phyloP scores from a whole-genome alignment of 30 jellyfish, hydroid and myxozoan species.

The Aurelia sp. region DNA sequence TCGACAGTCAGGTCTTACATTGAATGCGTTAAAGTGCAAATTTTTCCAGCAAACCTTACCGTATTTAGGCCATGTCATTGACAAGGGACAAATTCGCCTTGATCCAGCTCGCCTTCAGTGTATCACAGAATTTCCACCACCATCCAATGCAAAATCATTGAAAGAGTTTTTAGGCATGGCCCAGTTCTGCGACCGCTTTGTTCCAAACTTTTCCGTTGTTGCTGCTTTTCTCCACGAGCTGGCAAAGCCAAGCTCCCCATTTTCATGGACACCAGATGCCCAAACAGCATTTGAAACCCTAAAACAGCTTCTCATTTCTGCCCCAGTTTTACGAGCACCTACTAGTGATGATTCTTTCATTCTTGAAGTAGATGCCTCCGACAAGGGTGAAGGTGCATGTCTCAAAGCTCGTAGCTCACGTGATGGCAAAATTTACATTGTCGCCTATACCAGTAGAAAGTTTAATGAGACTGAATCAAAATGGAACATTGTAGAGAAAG shows the following conservation, averaged over 20 bases:
- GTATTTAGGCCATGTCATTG: conserved; percentile 41
- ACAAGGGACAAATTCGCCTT: conserved; percentile 28
- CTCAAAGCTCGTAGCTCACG: conserved; percentile 34
- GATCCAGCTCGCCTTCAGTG: conserved; percentile 38
- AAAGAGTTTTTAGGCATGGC: conserved; percentile 36
- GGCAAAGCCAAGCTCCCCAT: conserved; percentile 15
- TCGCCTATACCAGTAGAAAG: conserved; percentile 10
- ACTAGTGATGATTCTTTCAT: conserved; percentile 32
- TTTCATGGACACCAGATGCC: conserved; percentile 20
- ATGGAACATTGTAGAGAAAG: not conserved
- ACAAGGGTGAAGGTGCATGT: conserved; percentile 34
- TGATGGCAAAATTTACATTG: conserved; percentile 22
- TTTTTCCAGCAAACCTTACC: conserved; percentile 29
- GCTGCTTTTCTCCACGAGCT: conserved; percentile 34
- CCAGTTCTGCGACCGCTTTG: not conserved
- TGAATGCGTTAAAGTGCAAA: conserved; percentile 46
- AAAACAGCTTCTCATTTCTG: conserved; percentile 6
- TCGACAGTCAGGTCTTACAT: conserved; percentile 17
- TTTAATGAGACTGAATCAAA: conserved; percentile 7
- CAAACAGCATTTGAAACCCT: conserved; percentile 16
- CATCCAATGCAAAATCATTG: not conserved
- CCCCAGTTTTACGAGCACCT: conserved; percentile 56
- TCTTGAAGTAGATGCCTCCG: conserved; percentile 31
- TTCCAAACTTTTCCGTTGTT: conserved; percentile 12
- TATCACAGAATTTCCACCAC: conserved; percentile 16